Conservation (phyloP, 2,888 invertebrate species). For the Formica aserva region DNA sequence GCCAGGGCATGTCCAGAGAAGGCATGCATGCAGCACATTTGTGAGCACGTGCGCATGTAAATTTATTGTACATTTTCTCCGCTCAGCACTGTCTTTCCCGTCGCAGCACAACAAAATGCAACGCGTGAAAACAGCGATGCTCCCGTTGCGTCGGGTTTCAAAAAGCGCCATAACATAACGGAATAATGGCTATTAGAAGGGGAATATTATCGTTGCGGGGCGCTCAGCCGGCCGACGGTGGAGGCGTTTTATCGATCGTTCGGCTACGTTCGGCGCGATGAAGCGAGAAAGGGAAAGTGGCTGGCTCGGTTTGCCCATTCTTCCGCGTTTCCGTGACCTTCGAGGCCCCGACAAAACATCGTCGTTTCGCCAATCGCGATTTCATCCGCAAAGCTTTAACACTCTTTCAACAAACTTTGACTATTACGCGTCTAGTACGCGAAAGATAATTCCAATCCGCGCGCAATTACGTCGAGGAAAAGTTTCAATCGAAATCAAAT, state of each 20-base stretch:
- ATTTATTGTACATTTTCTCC: conserved; percentile 54
- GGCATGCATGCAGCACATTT: conserved; percentile 41
- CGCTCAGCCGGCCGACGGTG: conserved; percentile 53
- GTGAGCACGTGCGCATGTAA: conserved; percentile 34
- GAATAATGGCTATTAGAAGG: conserved; percentile 67
- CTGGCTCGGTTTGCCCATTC: conserved; percentile 70
- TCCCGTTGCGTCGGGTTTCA: conserved; percentile 25
- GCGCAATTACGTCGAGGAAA: background rate
- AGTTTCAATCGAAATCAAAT: background rate
- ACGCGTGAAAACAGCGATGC: conserved; percentile 2
- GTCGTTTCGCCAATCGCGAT: conserved; percentile 35
- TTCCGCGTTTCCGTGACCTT: conserved; percentile 66
- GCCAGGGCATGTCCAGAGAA: conserved; percentile 19
- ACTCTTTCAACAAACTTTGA: conserved; percentile 18
- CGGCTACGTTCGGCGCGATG: conserved; percentile 75
- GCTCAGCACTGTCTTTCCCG: conserved; percentile 40
- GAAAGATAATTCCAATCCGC: conserved; percentile 22
- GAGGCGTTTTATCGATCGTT: conserved; percentile 73
- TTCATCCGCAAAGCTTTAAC: conserved; percentile 19
- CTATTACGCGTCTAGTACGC: background rate
- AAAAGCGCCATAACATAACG: conserved; percentile 54
- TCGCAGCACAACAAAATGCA: conserved; percentile 19
- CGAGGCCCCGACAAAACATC: conserved; percentile 44
- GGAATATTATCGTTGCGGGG: conserved; percentile 63
- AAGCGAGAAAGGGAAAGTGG: conserved; percentile 82